Base-by-base conservation (phyloP, 2,797 vertebrate genomes). In the Cygnus olor region DNA sequence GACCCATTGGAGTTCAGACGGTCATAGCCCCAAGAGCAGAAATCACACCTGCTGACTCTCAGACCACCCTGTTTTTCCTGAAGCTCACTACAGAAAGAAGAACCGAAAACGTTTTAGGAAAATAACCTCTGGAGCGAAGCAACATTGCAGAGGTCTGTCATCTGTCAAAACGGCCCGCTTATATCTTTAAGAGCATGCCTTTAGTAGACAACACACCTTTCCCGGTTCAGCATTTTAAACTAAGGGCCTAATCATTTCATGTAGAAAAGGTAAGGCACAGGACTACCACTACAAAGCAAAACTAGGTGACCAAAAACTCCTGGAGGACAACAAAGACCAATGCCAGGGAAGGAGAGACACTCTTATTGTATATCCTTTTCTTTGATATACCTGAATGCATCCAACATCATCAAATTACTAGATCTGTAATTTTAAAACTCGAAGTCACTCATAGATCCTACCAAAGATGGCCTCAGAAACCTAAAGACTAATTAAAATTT, bases 241-340 rank as follows among this genome's bases (percentile, higher is more conserved):
- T 13, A 68, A 80, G 0, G 12, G 61, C 36, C 11, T 17, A 18
- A 34, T 10, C 14, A 17, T 27, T 36, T 30, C 51, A 45, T 0
- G 0, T 2, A 16, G 32, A 58, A 63, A 60, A 66, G n/a, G 42
- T 18, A 49, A 42, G 36, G 49, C 32, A 40, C 4, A 2, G 49
- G 27, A 83, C 3, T 36, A 56, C 17, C 45, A 53, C 40, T 1
- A 22, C 61, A 45, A 25, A 53, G 36, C 22, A 68, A 28, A 40
- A 34, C 9, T 1, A 4, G 34, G 25, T 25, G 21, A 40, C 51
- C 11, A 27, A 24, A 19, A 85, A 56, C 49, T 54, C 57, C 74
- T 61, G 54, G 36, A 49, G 42, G 42, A 44, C 49, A 68, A 40
- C 9, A 53, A 66, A 34, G 16, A 21, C 10, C 18, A 49, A 36